Conservation (phyloP, 1,140 invertebrate genomes). For the Dinoponera quadriceps region DNA sequence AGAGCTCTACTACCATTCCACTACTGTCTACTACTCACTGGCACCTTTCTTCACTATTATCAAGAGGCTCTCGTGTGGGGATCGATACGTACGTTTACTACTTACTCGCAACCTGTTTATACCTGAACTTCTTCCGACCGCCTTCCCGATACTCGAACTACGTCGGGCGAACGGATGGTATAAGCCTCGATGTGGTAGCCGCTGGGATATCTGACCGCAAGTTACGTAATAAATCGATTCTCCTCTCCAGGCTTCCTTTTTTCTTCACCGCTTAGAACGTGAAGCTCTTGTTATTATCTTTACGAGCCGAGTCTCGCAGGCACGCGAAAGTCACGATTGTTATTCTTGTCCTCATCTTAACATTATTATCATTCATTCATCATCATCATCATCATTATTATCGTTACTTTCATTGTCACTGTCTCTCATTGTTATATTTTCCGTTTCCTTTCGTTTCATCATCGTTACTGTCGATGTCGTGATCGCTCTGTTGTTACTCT, state of each 20-base stretch:
- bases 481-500: neutral
- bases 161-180: constrained; percentile 60
- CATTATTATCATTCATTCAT: neutral
- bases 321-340: constrained; percentile 65
- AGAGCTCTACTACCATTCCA: constrained; percentile 70
- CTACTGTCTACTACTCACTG: constrained; percentile 75
- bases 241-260: constrained; percentile 66
- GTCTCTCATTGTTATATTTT: neutral
- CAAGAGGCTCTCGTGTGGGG: constrained; percentile 68
- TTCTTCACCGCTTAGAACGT: constrained; percentile 62
- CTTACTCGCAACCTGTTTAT: constrained; percentile 58
- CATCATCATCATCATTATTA: constrained; percentile 17
- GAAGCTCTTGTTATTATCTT: constrained; percentile 52
- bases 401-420: constrained; percentile 6
- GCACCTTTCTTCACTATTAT: constrained; percentile 79
- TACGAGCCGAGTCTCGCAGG: constrained; percentile 66
- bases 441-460: constrained; percentile 16
- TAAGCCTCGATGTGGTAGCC: constrained; percentile 61
- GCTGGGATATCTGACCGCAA: constrained; percentile 65
- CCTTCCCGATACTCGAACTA: constrained; percentile 57
- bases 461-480: constrained; percentile 4
- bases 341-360: constrained; percentile 40
- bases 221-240: constrained; percentile 72
- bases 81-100: constrained; percentile 66
- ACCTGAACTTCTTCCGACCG: constrained; percentile 62